Percentiles rank a stretch among this genome's conserved stretches.
Conservation (phyloP, 2,113 vertebrate genomes). For the Erythrolamprus reginae region DNA sequence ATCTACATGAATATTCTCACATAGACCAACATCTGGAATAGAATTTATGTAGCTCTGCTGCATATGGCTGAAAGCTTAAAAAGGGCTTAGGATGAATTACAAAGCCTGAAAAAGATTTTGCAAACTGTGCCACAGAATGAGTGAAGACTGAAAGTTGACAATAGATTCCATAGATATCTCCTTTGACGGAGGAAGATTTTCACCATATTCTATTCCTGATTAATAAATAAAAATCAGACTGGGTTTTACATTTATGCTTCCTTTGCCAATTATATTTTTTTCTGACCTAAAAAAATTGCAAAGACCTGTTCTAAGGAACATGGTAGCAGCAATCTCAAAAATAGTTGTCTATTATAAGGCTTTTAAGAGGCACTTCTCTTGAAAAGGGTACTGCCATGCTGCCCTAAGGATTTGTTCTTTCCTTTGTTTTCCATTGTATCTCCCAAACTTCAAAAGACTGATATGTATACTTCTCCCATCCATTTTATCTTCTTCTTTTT, state of each 20-base stretch:
- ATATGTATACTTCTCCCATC: neutral
- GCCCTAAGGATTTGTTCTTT: neutral
- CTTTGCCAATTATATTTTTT: neutral
- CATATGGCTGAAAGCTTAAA: neutral
- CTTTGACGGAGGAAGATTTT: neutral
- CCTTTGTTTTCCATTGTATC: constrained; percentile 8
- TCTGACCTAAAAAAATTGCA: constrained; percentile 4
- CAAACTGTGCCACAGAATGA: neutral
- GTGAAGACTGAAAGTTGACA: neutral
- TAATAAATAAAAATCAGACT: neutral
- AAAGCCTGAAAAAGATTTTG: neutral
- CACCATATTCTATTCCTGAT: neutral
- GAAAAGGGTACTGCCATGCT: neutral
- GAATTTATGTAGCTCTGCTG: neutral
- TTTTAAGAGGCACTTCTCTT: constrained; percentile 29
- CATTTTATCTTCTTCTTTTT: constrained; percentile 25
- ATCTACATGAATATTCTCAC: neutral
- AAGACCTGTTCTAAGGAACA: neutral
- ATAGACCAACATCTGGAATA: too few species aligned
- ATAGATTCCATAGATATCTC: neutral
- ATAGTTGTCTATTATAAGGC: neutral
- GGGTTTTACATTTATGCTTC: neutral
- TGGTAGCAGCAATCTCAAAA: neutral
- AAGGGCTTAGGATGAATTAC: neutral
- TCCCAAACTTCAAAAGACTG: constrained; percentile 13